A percentile compares a stretch with the other conserved stretches of the same genome.
Evolutionary conservation across 2,888 invertebrate genomes (phyloP).

Genomic region (Sarcophaga variegata): DNA sequence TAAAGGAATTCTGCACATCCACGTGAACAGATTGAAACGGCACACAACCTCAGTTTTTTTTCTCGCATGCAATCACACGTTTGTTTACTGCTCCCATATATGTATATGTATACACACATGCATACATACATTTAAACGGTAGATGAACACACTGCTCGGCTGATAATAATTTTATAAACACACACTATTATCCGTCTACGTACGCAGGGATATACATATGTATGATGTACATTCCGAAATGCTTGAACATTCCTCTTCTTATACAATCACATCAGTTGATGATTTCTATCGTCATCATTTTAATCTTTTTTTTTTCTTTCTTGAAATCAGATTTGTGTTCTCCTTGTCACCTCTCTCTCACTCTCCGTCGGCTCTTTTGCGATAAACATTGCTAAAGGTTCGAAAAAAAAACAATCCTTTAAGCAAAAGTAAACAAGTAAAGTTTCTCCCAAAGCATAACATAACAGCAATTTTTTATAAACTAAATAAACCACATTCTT

Average conservation of each 20-base stretch:
- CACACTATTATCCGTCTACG: too few relatives aligned
- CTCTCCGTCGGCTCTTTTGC: neutral
- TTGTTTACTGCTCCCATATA: too few relatives aligned
- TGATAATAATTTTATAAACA: neutral
- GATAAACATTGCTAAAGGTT: constrained; percentile 16
- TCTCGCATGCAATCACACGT: constrained; percentile 23
- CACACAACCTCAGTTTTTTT: constrained; percentile 11
- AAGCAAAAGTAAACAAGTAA: constrained; percentile 24
- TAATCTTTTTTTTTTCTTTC: neutral
- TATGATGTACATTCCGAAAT: neutral
- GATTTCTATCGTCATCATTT: constrained; percentile 65
- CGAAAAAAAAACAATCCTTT: constrained; percentile 19
- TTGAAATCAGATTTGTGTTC: constrained; percentile 40
- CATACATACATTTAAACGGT: constrained; percentile 22
- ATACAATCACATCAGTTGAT: constrained; percentile 57
- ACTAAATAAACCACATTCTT: constrained; percentile 55
- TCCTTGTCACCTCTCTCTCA: neutral
- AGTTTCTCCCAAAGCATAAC: neutral
- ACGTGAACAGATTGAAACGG: neutral
- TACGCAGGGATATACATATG: neutral
- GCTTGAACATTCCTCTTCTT: constrained; percentile 33
- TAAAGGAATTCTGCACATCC: neutral
- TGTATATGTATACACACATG: neutral
- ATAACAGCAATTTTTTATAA: constrained; percentile 3
- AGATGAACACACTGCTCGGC: constrained; percentile 6